These are phyloP conservation scores for Fissipunctia ypsillon DNA, from an alignment of 2,888 invertebrate species.

Conservation along the genomic window DNA sequence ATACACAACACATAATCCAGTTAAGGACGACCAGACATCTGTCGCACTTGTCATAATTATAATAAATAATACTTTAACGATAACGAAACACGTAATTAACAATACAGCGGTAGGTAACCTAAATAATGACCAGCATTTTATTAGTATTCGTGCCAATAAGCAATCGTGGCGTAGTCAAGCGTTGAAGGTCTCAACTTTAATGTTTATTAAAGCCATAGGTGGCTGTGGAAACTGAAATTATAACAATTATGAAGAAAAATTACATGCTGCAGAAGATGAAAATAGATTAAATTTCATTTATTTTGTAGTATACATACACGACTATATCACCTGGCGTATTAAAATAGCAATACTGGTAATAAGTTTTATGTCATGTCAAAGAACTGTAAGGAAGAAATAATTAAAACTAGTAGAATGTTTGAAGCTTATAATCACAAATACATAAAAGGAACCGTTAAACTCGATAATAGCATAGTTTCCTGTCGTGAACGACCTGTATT, in stretches of 20 bases:
- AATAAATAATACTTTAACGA: conserved; percentile 38
- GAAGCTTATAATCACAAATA: conserved; percentile 40
- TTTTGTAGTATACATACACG: background rate
- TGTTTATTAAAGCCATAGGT: conserved; percentile 48
- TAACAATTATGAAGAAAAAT: conserved; percentile 16
- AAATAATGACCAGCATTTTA: conserved; percentile 49
- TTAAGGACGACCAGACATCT: conserved; percentile 45
- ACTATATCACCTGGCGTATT: background rate
- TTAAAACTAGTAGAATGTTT: conserved; percentile 8
- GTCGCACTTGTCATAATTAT: conserved; percentile 34
- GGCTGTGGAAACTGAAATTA: conserved; percentile 27
- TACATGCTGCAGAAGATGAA: conserved; percentile 1
- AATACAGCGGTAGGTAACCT: conserved; percentile 37
- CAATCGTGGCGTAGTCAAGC: conserved; percentile 33
- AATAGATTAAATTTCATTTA: conserved; percentile 11
- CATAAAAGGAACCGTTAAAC: conserved; percentile 67
- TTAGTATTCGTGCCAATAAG: conserved; percentile 57
- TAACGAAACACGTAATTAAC: conserved; percentile 40
- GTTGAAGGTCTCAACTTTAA: conserved; percentile 51
- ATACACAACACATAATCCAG: conserved; percentile 57
- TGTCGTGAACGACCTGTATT: conserved; percentile 66
- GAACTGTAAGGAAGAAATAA: background rate
- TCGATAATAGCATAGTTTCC: conserved; percentile 73
- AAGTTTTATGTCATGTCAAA: background rate
- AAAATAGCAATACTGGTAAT: background rate